A percentile compares a stretch with the other conserved stretches of the same genome.
Evolutionary conservation across 2,113 vertebrate genomes (phyloP).

Genomic region (Epinephelus cyanopodus): DNA sequence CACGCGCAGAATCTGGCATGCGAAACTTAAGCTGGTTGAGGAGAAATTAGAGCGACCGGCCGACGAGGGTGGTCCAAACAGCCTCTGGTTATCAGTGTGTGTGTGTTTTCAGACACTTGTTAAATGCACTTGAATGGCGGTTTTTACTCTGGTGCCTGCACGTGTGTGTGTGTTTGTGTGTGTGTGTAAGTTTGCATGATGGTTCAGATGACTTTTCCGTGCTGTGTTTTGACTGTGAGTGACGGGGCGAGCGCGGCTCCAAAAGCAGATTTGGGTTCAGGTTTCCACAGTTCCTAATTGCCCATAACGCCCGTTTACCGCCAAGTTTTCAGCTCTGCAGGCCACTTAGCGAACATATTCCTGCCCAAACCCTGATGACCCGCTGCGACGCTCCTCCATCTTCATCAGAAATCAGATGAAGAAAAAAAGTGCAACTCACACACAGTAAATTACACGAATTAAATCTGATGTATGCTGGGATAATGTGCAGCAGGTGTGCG

Average conservation of each 20-base stretch:
- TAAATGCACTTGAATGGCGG: conserved; percentile 39
- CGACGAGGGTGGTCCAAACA: conserved; percentile 72
- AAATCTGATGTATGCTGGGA: conserved; percentile 11
- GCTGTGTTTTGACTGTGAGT: conserved; percentile 63
- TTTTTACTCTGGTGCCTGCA: conserved; percentile 43
- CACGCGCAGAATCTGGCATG: conserved; percentile 33
- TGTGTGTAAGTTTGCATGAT: conserved; percentile 25
- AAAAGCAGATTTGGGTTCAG: conserved; percentile 55
- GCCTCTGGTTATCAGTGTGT: conserved; percentile 48
- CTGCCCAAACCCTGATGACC: conserved; percentile 26
- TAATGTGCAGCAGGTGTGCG: conserved; percentile 49
- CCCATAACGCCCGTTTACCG: conserved; percentile 54
- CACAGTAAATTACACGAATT: not conserved
- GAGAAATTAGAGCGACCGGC: conserved; percentile 24
- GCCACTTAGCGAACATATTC: conserved; percentile 51
- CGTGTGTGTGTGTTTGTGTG: conserved; percentile 17
- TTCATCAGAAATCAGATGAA: conserved; percentile 18
- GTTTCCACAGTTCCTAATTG: conserved; percentile 79
- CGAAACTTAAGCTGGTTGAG: conserved; percentile 33
- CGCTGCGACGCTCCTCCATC: not conserved
- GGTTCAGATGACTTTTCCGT: conserved; percentile 50
- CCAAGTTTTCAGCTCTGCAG: conserved; percentile 41
- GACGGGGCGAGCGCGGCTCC: conserved; percentile 40
- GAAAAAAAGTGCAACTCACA: conserved; percentile 10
- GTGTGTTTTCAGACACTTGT: conserved; percentile 40